Percentiles rank a stretch among this genome's conserved stretches.
These are phyloP conservation scores for Sinodicranocentrus sp. DNA, from an alignment of 2,888 invertebrate species.

Conservation along the genomic window DNA sequence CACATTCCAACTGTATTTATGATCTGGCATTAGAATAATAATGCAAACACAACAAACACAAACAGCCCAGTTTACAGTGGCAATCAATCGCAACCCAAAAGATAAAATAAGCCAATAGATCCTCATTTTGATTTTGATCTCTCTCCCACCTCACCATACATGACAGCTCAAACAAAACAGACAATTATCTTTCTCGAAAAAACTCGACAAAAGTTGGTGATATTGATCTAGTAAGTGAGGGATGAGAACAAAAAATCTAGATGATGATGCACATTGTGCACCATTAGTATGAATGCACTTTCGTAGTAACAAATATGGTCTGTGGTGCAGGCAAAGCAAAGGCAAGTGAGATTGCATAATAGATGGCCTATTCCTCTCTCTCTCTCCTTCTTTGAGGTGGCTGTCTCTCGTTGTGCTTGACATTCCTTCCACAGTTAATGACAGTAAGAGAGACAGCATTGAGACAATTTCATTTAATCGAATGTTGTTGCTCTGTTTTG, in stretches of 20 bases:
- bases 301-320: too few relatives aligned
- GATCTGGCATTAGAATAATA: too few relatives aligned
- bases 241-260: not conserved
- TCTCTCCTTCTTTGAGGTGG: not conserved
- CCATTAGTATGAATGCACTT: too few relatives aligned
- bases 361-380: not conserved
- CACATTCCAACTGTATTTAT: too few relatives aligned
- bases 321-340: not conserved
- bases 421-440: slow-evolving; percentile 13
- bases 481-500: too few relatives aligned
- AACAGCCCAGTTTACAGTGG: too few relatives aligned
- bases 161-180: not conserved
- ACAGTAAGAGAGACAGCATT: not conserved
- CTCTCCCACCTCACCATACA: too few relatives aligned
- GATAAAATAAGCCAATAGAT: too few relatives aligned
- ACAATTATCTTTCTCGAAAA: not conserved
- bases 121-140: too few relatives aligned
- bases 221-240: slow-evolving; percentile 38
- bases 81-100: too few relatives aligned
- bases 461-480: too few relatives aligned
- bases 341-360: slow-evolving; percentile 20
- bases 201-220: slow-evolving; percentile 11
- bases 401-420: slow-evolving; percentile 31
- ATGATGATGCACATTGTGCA: not conserved
- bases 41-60: too few relatives aligned